These are phyloP conservation scores for Branchipolynoe longqiensis DNA, from an alignment of 2,888 invertebrate genomes.

Conservation along the genomic window DNA sequence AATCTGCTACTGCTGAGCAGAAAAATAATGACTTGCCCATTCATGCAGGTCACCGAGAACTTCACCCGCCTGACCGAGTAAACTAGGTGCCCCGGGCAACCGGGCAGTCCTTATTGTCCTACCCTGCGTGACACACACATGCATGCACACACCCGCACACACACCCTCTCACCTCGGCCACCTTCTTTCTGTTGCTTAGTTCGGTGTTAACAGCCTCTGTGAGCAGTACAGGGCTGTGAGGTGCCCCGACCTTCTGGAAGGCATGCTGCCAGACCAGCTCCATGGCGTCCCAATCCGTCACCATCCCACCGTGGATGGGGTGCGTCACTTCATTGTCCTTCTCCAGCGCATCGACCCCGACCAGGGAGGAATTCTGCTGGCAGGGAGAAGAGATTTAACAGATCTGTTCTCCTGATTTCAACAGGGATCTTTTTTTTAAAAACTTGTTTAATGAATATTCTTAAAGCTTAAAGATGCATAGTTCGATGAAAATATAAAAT, in stretches of 20 bases:
- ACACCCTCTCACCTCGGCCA: constrained; percentile 85
- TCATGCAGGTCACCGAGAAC: no score
- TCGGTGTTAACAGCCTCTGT: constrained; percentile 95
- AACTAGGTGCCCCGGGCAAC: no score
- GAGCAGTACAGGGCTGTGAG: constrained; percentile 93
- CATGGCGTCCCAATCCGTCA: constrained; percentile 98
- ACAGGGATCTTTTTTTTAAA: background rate
- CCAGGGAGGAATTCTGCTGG: background rate
- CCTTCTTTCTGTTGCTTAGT: constrained; percentile 95
- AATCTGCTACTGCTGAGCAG: no score
- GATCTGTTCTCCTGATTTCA: no score
- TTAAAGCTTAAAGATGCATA: background rate
- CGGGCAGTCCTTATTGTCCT: no score
- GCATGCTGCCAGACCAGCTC: constrained; percentile 99
- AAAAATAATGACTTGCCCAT: no score
- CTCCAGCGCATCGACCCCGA: background rate
- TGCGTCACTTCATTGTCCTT: background rate
- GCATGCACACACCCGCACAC: no score
- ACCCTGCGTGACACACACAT: no score
- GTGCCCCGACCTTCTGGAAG: constrained; percentile 97
- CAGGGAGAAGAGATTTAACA: background rate
- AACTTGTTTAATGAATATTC: background rate
- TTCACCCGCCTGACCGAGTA: no score
- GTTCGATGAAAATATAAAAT: background rate
- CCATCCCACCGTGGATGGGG: background rate